Evolutionary conservation across 2,113 vertebrate species (phyloP), one percentile per base, ranked within the genome.

Genomic region (Ammospiza nelsoni): DNA sequence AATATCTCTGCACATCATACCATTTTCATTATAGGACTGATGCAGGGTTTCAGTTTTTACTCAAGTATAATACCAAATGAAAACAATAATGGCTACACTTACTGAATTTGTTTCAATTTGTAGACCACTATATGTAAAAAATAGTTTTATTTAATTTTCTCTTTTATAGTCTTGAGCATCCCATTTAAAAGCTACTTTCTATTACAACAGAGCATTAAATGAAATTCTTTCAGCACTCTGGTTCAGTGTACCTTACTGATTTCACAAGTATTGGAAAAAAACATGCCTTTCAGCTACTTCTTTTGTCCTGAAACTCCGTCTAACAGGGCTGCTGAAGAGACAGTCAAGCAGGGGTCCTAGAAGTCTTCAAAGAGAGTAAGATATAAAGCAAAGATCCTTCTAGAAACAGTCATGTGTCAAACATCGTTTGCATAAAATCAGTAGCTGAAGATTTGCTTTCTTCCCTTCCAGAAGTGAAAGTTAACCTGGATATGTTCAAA

Each of bases 31-130:
- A 81, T 6, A 90, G 51, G 31, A 69, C 20, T 61, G 25, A 76
- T 92, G 27, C 85, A 91, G 77, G 25, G n/a, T 90, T 94, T 96
- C 33, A 55, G 55, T 21, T 52, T 97, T 96, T 81, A 92, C 71
- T 88, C 55, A 67, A 41, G 61, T 90, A 68, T 57, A 94, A 76
- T n/a, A 88, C 49, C 82, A 85, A 77, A 12, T 94, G 77, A 95
- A 98, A 96, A 94, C 86, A 96, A 95, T 95, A 90, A 96, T 52
- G 46, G 69, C 67, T 90, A 62, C 57, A 92, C 75, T 95, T 63
- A 93, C 65, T 87, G 75, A 90, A 72, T 93, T 94, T 73, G 63
- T 90, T 97, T 96, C 72, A 89, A 96, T 97, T 94, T 78, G 54
- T 86, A 94, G 94, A 87, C 76, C 59, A 35, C 46, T 85, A 18